Conservation (phyloP, 2,113 vertebrate genomes). For the Phycodurus eques region DNA sequence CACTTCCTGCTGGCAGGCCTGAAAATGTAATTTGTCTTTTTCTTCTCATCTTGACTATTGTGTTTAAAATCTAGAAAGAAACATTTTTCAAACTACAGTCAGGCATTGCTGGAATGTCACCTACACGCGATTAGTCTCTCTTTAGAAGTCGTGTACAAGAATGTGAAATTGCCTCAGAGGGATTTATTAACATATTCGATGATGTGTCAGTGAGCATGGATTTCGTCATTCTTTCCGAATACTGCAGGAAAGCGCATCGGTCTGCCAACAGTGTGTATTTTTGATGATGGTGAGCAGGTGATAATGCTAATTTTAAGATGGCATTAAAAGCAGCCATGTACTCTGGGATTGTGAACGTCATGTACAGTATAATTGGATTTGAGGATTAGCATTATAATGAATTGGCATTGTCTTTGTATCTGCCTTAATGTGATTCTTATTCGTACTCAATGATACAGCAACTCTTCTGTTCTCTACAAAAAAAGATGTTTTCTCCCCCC, state of each 20-base stretch:
- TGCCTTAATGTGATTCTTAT: background rate
- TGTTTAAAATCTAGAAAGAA: background rate
- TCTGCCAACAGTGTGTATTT: background rate
- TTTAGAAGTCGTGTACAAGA: background rate
- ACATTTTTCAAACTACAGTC: background rate
- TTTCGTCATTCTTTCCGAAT: constrained; percentile 1
- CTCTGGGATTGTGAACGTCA: background rate
- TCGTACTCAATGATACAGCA: background rate
- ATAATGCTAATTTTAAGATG: background rate
- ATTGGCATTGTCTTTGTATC: background rate
- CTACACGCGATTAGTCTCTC: background rate
- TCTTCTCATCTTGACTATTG: background rate
- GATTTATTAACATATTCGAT: background rate
- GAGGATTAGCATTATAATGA: background rate
- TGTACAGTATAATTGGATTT: background rate
- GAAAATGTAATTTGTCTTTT: constrained; percentile 3
- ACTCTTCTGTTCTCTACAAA: background rate
- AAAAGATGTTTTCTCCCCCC: background rate
- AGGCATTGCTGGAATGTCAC: background rate
- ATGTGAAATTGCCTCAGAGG: background rate
- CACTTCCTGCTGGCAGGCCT: constrained; percentile 1
- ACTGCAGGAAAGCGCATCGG: background rate
- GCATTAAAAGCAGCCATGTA: background rate
- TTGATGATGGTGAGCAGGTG: background rate
- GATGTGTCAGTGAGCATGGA: background rate